A percentile compares a stretch with the other conserved stretches of the same genome.
Evolutionary conservation across 1,140 invertebrate genomes (phyloP).

Genomic region (Pristionchus pacificus): DNA sequence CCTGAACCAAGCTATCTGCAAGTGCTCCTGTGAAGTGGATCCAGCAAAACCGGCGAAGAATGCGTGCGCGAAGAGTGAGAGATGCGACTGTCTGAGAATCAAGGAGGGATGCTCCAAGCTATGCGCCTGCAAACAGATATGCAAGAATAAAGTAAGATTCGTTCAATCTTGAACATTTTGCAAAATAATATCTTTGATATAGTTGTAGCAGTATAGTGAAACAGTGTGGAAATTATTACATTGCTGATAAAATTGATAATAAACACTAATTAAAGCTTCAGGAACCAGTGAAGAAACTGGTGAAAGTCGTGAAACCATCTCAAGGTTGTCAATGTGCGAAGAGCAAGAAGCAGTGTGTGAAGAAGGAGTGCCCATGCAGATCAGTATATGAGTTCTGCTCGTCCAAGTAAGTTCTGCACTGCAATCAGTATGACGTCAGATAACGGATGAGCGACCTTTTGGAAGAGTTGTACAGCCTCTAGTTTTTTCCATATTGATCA

Average conservation of each 20-base stretch:
- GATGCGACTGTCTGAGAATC: conserved; percentile 56
- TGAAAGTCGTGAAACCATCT: conserved; percentile 49
- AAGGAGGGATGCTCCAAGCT: conserved; percentile 56
- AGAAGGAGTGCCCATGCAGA: conserved; percentile 55
- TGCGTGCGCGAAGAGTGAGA: conserved; percentile 50
- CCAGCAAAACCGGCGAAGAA: conserved; percentile 57
- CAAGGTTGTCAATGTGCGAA: conserved; percentile 55
- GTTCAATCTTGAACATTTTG: too few species aligned
- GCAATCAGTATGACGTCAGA: conserved; percentile 22
- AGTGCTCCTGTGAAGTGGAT: conserved; percentile 57
- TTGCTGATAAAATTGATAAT: too few species aligned
- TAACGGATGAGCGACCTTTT: conserved; percentile 5
- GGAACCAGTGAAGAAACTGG: conserved; percentile 50
- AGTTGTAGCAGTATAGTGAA: too few species aligned
- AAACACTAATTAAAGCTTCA: conserved; percentile 2
- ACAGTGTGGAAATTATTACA: too few species aligned
- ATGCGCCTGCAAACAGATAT: conserved; percentile 57
- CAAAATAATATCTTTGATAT: too few species aligned
- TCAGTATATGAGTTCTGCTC: conserved; percentile 57
- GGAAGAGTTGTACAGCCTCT: conserved; percentile 10
- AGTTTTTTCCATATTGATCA: background rate
- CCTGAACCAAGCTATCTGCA: conserved; percentile 57
- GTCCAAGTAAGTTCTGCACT: conserved; percentile 35
- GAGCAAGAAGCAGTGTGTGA: conserved; percentile 56
- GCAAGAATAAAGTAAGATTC: conserved; percentile 47